Base-by-base conservation (phyloP, 35 echinoderm and acorn worm species). In the Ophiothrix spiculata region DNA sequence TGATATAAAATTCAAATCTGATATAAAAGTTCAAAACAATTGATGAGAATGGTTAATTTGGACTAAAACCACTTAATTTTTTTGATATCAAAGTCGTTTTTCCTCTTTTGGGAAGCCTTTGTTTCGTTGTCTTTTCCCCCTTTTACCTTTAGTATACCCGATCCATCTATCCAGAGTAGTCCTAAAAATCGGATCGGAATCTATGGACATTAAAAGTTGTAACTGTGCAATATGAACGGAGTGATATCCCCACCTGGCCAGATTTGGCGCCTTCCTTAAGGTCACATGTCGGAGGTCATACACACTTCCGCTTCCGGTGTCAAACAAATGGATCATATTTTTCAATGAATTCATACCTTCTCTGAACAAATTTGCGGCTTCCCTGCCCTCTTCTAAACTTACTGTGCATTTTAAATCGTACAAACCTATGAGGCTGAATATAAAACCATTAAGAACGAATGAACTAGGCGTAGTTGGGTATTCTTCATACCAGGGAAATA, bases 391-490 rank as follows among this genome's bases (percentile, higher is more conserved):
- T 45, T 91, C 90, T 32, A 40, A 49, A 11, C 83, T 79, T 14
- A 87, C 90, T 23, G 77, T 88, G 37, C 19, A 75, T 40, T 88
- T 91, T 19, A 92, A 39, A 87, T 97, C 94, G 46, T 97, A 97
- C 35, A 97, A 46, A 25, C 94, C 94, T 10, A 97, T 97, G 15
- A 97, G 81, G 64, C 90, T 92, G 54, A 92, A 97, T 35, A 97
- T 97, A 76, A 97, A 97, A 77, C 94, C 94, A 80, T 97, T 97
- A 28, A 97, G 79, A 4, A 97, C 94, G 75, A 97, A 97, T 33
- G 90, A 92, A 35, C 90, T 81, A 2, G 94, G 94, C 37, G 87
- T 91, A 33, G 94, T 97, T n/a, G 94, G 94, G 79, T 97, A 97
- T 78, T 97, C 94, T 37, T 97, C 94, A 64, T 97, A 97, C 94